Percentiles rank a stretch among this genome's conserved stretches.
Conservation (phyloP, 2,888 invertebrate genomes). For the Synanthedon vespiformis region DNA sequence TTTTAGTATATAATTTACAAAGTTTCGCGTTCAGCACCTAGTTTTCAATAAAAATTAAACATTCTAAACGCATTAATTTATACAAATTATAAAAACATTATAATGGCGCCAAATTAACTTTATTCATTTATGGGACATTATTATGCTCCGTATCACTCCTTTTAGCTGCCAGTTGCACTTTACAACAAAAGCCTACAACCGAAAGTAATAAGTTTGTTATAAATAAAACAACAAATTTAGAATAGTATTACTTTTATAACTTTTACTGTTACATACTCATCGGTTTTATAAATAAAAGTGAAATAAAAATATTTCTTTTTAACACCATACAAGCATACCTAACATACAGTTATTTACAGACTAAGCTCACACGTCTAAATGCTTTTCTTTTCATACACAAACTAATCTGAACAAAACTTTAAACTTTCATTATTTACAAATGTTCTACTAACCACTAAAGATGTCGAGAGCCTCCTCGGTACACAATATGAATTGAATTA, state of each 20-base stretch:
- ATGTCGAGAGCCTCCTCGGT: not conserved
- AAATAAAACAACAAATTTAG: slow-evolving; percentile 1
- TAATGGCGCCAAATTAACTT: too few relatives aligned
- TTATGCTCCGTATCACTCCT: too few relatives aligned
- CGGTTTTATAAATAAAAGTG: slow-evolving; percentile 11
- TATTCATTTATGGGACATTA: too few relatives aligned
- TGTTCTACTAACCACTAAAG: not conserved
- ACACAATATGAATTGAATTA: not conserved
- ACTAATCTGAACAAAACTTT: slow-evolving; percentile 7
- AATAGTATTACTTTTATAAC: slow-evolving; percentile 22
- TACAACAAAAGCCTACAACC: not conserved
- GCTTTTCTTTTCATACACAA: slow-evolving; percentile 35
- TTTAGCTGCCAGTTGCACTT: too few relatives aligned
- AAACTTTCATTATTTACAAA: not conserved
- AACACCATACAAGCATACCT: slow-evolving; percentile 37
- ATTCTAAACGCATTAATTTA: too few relatives aligned
- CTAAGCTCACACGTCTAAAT: slow-evolving; percentile 50
- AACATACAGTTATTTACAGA: slow-evolving; percentile 50
- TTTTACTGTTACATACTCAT: slow-evolving; percentile 19
- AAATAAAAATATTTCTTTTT: slow-evolving; percentile 6
- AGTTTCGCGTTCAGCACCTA: too few relatives aligned
- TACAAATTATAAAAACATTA: too few relatives aligned
- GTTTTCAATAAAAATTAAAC: too few relatives aligned
- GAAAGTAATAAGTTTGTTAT: not conserved
- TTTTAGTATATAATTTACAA: too few relatives aligned